phyloP scores from a whole-genome alignment of 2,888 invertebrate genomes.

The Standfussiana lucernea region DNA sequence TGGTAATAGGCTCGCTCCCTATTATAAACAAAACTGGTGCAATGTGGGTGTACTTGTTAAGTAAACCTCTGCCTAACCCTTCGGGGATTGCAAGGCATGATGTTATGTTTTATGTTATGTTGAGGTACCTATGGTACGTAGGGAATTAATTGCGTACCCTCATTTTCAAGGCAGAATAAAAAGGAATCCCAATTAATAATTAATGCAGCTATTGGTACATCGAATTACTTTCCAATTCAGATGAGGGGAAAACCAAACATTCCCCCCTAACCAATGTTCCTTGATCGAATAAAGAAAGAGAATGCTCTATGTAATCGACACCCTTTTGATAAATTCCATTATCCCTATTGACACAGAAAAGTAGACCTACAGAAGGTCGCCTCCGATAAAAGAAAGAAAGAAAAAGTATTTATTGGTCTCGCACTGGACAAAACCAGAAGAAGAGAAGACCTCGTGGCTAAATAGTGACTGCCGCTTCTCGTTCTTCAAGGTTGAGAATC shows the following conservation, averaged over 20 bases:
- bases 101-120: too few relatives aligned
- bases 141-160: not conserved
- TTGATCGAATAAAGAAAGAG: constrained; percentile 48
- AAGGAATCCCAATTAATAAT: not conserved
- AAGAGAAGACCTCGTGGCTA: not conserved
- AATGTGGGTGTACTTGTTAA: too few relatives aligned
- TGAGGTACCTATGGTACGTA: too few relatives aligned
- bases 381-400: too few relatives aligned
- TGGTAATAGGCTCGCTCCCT: too few relatives aligned
- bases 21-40: too few relatives aligned
- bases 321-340: constrained; percentile 56
- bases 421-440: too few relatives aligned
- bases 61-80: too few relatives aligned
- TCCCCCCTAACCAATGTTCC: not conserved
- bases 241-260: constrained; percentile 25
- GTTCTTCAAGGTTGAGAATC: not conserved
- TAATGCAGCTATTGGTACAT: not conserved
- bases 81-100: too few relatives aligned
- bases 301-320: constrained; percentile 49
- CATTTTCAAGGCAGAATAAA: not conserved
- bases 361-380: not conserved
- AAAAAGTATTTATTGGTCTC: too few relatives aligned
- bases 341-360: not conserved
- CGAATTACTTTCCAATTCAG: constrained; percentile 19
- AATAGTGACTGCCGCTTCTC: not conserved